Conservation (phyloP, 1,140 invertebrate genomes). For the Brachionus manjavacas region DNA sequence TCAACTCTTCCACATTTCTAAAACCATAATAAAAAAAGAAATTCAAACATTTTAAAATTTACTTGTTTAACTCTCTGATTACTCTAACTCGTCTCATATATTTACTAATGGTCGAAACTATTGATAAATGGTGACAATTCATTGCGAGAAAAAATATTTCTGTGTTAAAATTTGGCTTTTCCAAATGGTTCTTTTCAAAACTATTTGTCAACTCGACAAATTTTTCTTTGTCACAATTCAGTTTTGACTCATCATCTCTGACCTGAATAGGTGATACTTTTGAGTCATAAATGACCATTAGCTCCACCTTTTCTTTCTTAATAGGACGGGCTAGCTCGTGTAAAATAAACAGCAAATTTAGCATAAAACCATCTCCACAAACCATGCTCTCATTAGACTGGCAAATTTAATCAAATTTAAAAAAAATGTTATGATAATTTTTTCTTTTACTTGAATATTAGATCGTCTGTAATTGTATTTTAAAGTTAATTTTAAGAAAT, state of each 20-base stretch:
- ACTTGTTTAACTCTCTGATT: conserved; percentile 73
- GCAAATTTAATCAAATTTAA: conserved; percentile 1
- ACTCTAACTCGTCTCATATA: conserved; percentile 76
- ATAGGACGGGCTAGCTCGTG: conserved; percentile 79
- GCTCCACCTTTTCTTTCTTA: conserved; percentile 58
- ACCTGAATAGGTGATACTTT: background rate
- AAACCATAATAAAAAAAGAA: background rate
- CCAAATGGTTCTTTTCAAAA: conserved; percentile 57
- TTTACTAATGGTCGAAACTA: conserved; percentile 78
- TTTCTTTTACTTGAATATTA: conserved; percentile 8
- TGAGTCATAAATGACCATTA: background rate
- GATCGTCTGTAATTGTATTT: conserved; percentile 24
- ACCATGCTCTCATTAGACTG: conserved; percentile 72
- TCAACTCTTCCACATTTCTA: conserved; percentile 58
- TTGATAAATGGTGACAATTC: conserved; percentile 81
- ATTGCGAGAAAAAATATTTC: conserved; percentile 93
- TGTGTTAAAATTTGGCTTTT: conserved; percentile 81
- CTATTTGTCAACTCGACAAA: background rate
- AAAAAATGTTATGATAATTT: background rate
- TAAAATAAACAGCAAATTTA: conserved; percentile 82
- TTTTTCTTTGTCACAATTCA: conserved; percentile 18
- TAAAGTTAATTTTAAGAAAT: conserved; percentile 9
- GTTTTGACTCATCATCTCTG: conserved; percentile 27
- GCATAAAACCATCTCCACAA: conserved; percentile 85
- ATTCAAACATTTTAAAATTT: background rate